Evolutionary conservation across 2,113 vertebrate species (phyloP), one percentile per base, ranked within the genome.

Genomic region (Xenopus tropicalis): DNA sequence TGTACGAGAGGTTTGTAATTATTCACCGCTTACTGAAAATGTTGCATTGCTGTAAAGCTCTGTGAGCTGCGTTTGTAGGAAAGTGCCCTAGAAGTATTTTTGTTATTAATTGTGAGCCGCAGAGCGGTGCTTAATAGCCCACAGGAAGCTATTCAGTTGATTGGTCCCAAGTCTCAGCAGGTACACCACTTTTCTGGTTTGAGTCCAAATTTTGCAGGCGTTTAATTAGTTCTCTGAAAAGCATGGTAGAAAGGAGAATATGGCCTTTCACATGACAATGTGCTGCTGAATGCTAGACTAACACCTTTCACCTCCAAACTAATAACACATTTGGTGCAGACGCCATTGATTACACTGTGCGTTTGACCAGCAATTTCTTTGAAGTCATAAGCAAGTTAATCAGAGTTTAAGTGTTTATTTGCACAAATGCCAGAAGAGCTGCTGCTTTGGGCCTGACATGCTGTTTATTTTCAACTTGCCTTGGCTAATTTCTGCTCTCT

Each of bases 91-190:
- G 12, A 13, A 48, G 3, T 4, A 48, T 48, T 48, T 4, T 3
- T 48, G 13, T 48, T 48, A 17, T 23, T 61, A 14, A 23, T 61
- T 61, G 20, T 23, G 13, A 61, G 21, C 14, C 2, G 24, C 9
- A 62, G 61, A 42, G 61, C 3, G 25, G 19, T 65, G 9, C 43
- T 44, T 44, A 65, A 65, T 20, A 65, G 19, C 62, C 62, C 19
- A 14, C 19, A 65, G 37, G 62, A 44, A 43, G 20, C 46, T 65
- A 65, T 44, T 21, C 11, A 65, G 42, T 43, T 65, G 62, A 65
- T 13, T 65, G 62, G 19, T 44, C 62, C 62, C 42, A 44, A 12
- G 62, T 22, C 62, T 19, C 62, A n/a, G 29, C 62, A 65, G 62
- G 37, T 43, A 48, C 29, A 37, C 29, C 1, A 7, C 2, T 37